phyloP scores from a whole-genome alignment of 1,140 invertebrate genomes.

The Panagrolaimus sp. region DNA sequence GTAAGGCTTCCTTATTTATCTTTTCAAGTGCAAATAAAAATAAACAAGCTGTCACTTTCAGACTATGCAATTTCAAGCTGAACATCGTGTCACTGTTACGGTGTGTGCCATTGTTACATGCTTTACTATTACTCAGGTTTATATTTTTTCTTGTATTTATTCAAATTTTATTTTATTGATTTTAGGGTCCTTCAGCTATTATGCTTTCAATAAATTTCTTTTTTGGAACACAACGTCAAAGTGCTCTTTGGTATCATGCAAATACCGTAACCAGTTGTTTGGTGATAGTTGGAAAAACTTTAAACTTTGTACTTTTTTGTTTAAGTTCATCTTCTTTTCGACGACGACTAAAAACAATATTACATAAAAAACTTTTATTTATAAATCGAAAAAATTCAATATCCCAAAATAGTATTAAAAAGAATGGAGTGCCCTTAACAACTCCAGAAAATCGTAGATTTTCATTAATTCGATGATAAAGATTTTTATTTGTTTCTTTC shows the following conservation, averaged over 20 bases:
- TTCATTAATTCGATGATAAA: background rate
- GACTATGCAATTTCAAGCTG: slow-evolving; percentile 37
- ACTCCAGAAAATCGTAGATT: background rate
- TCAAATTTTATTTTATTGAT: background rate
- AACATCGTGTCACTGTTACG: slow-evolving; percentile 43
- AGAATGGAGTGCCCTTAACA: slow-evolving; percentile 5
- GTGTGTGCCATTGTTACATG: slow-evolving; percentile 30
- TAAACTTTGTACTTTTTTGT: slow-evolving; percentile 32
- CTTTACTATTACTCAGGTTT: slow-evolving; percentile 29
- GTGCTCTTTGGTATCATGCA: slow-evolving; percentile 19
- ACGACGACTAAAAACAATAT: background rate
- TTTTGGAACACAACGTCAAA: slow-evolving; percentile 24
- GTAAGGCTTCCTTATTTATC: slow-evolving; percentile 19
- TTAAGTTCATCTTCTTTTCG: slow-evolving; percentile 29
- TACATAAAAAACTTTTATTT: slow-evolving; percentile 1
- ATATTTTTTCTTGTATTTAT: slow-evolving; percentile 13
- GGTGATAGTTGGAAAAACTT: slow-evolving; percentile 29
- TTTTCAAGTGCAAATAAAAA: background rate
- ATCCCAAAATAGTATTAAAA: slow-evolving; percentile 14
- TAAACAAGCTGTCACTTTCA: slow-evolving; percentile 12
- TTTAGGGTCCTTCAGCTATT: slow-evolving; percentile 30
- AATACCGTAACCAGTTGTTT: slow-evolving; percentile 16
- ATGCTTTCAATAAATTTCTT: slow-evolving; percentile 28
- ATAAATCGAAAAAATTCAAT: background rate
- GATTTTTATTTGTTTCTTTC: background rate